Percentiles rank a stretch among this genome's conserved stretches.
phyloP scores from a whole-genome alignment of 2,797 vertebrate species.

The Lepus townsendii region DNA sequence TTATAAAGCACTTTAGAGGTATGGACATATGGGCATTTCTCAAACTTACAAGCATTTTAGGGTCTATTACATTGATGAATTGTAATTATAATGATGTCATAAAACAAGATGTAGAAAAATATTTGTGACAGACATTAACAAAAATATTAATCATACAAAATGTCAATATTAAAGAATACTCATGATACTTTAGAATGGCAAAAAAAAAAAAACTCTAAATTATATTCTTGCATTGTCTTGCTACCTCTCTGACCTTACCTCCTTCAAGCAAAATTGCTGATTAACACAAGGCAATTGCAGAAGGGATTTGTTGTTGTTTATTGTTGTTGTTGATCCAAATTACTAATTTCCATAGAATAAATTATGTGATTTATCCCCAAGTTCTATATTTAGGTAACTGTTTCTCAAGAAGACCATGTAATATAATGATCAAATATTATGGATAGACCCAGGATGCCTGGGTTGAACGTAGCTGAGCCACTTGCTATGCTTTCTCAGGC shows the following conservation, averaged over 20 bases:
- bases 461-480: neutral
- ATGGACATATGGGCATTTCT: neutral
- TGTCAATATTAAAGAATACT: neutral
- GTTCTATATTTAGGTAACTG: neutral
- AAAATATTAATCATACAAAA: neutral
- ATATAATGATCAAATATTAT: neutral
- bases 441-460: neutral
- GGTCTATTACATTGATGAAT: neutral
- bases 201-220: neutral
- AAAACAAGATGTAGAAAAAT: slow-evolving; percentile 48
- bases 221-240: neutral
- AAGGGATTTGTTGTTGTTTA: neutral
- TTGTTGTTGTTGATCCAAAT: neutral
- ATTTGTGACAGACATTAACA: slow-evolving; percentile 34
- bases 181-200: neutral
- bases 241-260: neutral
- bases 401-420: neutral
- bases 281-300: neutral
- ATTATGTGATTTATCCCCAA: neutral
- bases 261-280: neutral
- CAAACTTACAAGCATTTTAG: neutral
- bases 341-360: neutral
- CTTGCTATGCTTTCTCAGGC: neutral
- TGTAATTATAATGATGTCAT: neutral
- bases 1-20: slow-evolving; percentile 49